These are phyloP conservation scores for Phalanger gymnotis DNA, from an alignment of 2,797 vertebrate genomes.

Conservation along the genomic window DNA sequence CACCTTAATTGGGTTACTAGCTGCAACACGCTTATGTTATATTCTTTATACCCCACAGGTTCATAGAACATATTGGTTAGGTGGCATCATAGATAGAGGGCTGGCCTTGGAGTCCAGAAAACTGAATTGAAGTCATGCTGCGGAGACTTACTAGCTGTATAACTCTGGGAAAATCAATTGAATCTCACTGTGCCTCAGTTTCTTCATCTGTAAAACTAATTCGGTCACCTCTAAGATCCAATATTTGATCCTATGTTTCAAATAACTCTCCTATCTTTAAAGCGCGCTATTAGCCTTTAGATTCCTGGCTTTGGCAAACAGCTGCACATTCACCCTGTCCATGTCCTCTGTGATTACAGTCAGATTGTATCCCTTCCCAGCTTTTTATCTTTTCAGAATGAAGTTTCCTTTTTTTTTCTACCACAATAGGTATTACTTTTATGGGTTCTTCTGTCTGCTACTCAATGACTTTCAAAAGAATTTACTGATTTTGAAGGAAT, in stretches of 20 bases:
- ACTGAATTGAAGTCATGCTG: background rate
- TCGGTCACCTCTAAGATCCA: background rate
- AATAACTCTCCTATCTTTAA: background rate
- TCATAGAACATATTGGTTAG: background rate
- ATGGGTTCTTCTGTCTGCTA: background rate
- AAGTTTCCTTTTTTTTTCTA: background rate
- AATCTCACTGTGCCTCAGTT: background rate
- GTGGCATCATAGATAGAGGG: background rate
- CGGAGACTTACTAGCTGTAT: background rate
- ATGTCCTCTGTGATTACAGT: background rate
- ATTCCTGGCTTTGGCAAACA: background rate
- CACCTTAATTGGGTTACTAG: background rate
- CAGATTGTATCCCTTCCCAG: background rate
- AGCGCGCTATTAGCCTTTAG: background rate
- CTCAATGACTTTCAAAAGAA: background rate
- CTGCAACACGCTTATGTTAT: background rate
- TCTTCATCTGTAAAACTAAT: background rate
- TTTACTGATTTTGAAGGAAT: background rate
- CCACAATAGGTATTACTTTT: background rate
- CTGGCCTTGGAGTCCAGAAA: background rate
- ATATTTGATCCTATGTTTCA: background rate
- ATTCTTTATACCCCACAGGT: background rate
- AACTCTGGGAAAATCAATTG: background rate
- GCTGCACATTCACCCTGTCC: background rate
- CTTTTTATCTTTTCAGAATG: background rate